phyloP scores from a whole-genome alignment of 2,113 vertebrate genomes.

The Phasianus colchicus region DNA sequence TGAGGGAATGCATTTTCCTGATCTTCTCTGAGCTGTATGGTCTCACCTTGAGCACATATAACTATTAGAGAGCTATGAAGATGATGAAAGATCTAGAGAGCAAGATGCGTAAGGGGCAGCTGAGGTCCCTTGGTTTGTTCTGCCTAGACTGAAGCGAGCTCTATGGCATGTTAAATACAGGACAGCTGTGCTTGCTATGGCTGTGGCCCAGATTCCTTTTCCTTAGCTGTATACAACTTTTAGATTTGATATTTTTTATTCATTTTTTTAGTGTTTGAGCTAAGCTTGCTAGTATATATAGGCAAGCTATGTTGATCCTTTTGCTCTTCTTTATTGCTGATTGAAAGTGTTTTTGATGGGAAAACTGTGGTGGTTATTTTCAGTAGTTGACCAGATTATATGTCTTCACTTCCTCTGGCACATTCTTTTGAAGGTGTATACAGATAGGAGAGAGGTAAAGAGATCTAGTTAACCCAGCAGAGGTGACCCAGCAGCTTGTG shows the following conservation, averaged over 20 bases:
- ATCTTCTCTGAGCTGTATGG: neutral
- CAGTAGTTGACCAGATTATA: neutral
- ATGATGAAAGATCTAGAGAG: neutral
- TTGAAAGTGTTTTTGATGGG: neutral
- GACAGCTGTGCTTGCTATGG: neutral
- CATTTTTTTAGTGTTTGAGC: neutral
- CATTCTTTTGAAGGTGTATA: neutral
- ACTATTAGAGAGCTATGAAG: neutral
- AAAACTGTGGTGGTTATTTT: neutral
- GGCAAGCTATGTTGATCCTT: neutral
- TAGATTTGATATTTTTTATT: neutral
- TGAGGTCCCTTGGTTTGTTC: neutral
- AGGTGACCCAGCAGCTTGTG: neutral
- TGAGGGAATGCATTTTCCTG: neutral
- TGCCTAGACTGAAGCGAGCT: neutral
- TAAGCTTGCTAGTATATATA: neutral
- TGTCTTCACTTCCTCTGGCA: neutral
- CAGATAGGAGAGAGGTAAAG: neutral
- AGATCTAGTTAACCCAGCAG: constrained; percentile 6
- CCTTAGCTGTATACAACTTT: fast-evolving
- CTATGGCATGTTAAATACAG: neutral
- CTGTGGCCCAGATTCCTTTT: neutral
- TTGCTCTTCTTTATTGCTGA: neutral
- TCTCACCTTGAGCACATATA: neutral
- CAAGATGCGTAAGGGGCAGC: neutral